Evolutionary conservation across 1,140 invertebrate species (phyloP).

Genomic region (Himalopsyche phryganea): DNA sequence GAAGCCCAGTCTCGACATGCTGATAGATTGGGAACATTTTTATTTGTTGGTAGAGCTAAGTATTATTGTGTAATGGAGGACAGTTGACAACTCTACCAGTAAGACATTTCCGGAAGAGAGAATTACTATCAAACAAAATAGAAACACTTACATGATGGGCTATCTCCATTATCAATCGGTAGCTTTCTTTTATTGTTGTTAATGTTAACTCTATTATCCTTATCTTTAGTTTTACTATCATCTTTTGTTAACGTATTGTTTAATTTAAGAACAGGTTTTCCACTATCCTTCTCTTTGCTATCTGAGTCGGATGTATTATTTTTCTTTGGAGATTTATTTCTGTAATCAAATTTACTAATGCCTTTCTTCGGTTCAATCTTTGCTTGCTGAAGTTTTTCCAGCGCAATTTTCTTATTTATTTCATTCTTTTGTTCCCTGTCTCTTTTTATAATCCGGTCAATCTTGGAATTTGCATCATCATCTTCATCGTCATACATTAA

Average conservation of each 20-base stretch:
- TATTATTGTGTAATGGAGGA: no score
- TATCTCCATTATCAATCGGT: not conserved
- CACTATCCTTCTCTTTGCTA: not conserved
- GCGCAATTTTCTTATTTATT: not conserved
- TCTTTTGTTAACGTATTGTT: not conserved
- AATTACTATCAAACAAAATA: no score
- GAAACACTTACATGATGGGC: not conserved
- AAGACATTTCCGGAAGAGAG: no score
- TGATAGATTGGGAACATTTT: no score
- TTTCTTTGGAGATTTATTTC: not conserved
- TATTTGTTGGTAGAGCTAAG: no score
- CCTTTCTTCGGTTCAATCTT: constrained; percentile 4
- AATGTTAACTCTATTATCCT: constrained; percentile 2
- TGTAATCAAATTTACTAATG: no score
- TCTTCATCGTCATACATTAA: constrained; percentile 56
- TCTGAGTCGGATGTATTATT: not conserved
- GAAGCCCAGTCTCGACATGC: no score
- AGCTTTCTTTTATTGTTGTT: constrained; percentile 6
- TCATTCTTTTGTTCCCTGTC: constrained; percentile 43
- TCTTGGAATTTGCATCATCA: constrained; percentile 48
- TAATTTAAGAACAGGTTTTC: no score
- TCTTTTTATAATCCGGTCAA: constrained; percentile 51
- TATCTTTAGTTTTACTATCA: constrained; percentile 10
- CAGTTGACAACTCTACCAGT: no score
- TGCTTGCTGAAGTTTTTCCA: constrained; percentile 9